Percentiles rank a stretch among this genome's conserved stretches.
These are phyloP conservation scores for Drosophila pseudotalamancana DNA, from an alignment of 2,888 invertebrate species.

Conservation along the genomic window DNA sequence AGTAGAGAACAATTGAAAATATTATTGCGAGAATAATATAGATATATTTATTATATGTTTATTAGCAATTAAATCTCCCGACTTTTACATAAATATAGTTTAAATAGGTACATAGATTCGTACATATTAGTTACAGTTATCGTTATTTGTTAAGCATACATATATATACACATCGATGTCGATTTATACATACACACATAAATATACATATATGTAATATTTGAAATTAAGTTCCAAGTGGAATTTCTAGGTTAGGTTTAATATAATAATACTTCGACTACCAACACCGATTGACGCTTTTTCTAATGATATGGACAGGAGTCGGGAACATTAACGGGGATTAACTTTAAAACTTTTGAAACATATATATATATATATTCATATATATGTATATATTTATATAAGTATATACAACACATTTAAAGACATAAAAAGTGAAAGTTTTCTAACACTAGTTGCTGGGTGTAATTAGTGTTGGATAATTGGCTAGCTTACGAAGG, in stretches of 20 bases:
- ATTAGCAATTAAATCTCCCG: slow-evolving; percentile 52
- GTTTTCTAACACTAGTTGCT: slow-evolving; percentile 8
- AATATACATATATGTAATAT: slow-evolving; percentile 1
- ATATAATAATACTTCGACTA: slow-evolving; percentile 53
- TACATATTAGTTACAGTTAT: slow-evolving; percentile 12
- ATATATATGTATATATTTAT: background rate
- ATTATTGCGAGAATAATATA: slow-evolving; percentile 47
- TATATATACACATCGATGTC: slow-evolving; percentile 55
- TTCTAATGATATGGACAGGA: slow-evolving; percentile 60
- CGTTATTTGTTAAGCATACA: slow-evolving; percentile 48
- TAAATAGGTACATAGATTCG: slow-evolving; percentile 14
- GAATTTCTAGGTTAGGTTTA: slow-evolving; percentile 25
- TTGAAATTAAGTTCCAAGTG: slow-evolving; percentile 17
- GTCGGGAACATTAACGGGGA: slow-evolving; percentile 25
- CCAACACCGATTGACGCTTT: slow-evolving; percentile 55
- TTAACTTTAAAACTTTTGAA: slow-evolving; percentile 39
- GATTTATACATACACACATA: slow-evolving; percentile 14
- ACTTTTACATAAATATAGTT: slow-evolving; percentile 25
- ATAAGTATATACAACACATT: slow-evolving; percentile 52
- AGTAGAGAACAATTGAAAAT: slow-evolving; percentile 15
- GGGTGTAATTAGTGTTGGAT: background rate
- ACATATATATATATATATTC: slow-evolving; percentile 1
- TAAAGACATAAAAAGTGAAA: slow-evolving; percentile 28
- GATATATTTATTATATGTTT: slow-evolving; percentile 60
- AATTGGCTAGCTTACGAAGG: slow-evolving; percentile 33